phyloP scores from a whole-genome alignment of 2,888 invertebrate genomes.

The Colletes collaris region DNA sequence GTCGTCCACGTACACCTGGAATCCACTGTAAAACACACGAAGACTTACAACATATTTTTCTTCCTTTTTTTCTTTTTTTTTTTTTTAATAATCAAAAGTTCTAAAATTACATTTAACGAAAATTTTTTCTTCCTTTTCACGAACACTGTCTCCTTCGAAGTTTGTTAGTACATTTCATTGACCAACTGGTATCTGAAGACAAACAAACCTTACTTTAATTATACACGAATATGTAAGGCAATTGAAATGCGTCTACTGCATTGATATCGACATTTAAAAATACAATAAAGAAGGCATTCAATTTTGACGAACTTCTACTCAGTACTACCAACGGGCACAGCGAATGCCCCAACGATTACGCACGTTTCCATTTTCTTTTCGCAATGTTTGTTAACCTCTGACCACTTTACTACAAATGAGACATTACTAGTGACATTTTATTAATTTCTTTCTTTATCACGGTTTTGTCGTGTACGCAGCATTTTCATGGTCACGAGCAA shows the following conservation, averaged over 20 bases:
- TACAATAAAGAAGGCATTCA: constrained; percentile 39
- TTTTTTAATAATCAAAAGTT: constrained; percentile 5
- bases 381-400: constrained; percentile 32
- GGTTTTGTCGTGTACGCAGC: constrained; percentile 51
- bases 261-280: constrained; percentile 41
- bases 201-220: constrained; percentile 40
- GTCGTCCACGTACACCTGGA: constrained; percentile 17
- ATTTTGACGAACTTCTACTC: constrained; percentile 36
- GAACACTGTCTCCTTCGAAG: constrained; percentile 19
- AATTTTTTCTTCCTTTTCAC: constrained; percentile 11
- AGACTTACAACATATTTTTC: constrained; percentile 23
- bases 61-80: background rate
- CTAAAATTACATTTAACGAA: constrained; percentile 11
- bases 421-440: constrained; percentile 29
- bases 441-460: constrained; percentile 22
- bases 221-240: constrained; percentile 48
- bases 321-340: constrained; percentile 43
- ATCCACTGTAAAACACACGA: constrained; percentile 15
- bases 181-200: constrained; percentile 9
- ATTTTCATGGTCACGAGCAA: constrained; percentile 54
- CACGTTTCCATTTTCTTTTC: constrained; percentile 14
- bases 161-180: constrained; percentile 18
- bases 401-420: constrained; percentile 44
- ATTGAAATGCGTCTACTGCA: constrained; percentile 43
- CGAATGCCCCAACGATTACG: constrained; percentile 60